A percentile compares a stretch with the other conserved stretches of the same genome.
These are phyloP conservation scores for Maniola hyperantus DNA, from an alignment of 2,888 invertebrate species.

Conservation along the genomic window DNA sequence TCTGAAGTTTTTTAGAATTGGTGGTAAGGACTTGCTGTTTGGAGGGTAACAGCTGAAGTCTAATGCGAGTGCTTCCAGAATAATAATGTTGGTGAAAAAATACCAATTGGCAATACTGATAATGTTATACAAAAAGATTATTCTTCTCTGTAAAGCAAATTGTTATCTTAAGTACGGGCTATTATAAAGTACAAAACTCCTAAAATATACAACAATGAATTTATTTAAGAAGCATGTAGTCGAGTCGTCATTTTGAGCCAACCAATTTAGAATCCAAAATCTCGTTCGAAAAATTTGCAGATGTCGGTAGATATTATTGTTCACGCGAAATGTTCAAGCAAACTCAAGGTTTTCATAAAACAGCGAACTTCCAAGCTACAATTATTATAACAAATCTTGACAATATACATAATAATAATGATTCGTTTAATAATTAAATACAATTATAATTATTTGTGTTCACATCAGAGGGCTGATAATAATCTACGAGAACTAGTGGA, in stretches of 20 bases:
- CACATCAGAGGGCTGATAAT: not conserved
- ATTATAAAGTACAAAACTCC: too few species aligned
- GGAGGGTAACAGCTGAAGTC: not conserved
- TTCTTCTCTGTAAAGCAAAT: too few species aligned
- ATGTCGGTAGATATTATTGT: too few species aligned
- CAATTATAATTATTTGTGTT: constrained; percentile 7
- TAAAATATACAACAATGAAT: too few species aligned
- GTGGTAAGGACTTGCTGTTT: not conserved
- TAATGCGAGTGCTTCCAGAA: not conserved
- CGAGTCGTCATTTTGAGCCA: too few species aligned
- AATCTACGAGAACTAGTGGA: not conserved
- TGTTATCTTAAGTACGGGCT: too few species aligned
- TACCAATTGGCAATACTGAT: not conserved
- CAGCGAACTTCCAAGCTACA: not conserved
- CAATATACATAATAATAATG: not conserved
- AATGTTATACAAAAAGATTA: too few species aligned
- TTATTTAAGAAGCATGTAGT: too few species aligned
- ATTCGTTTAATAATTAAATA: constrained; percentile 2
- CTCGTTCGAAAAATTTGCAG: too few species aligned
- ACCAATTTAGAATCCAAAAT: too few species aligned
- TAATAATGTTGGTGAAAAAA: not conserved
- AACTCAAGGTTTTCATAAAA: too few species aligned
- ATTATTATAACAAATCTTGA: not conserved
- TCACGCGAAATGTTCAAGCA: too few species aligned
- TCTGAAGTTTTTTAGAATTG: not conserved